Base-by-base conservation (phyloP, 2,113 vertebrate genomes). In the Paralichthys olivaceus region DNA sequence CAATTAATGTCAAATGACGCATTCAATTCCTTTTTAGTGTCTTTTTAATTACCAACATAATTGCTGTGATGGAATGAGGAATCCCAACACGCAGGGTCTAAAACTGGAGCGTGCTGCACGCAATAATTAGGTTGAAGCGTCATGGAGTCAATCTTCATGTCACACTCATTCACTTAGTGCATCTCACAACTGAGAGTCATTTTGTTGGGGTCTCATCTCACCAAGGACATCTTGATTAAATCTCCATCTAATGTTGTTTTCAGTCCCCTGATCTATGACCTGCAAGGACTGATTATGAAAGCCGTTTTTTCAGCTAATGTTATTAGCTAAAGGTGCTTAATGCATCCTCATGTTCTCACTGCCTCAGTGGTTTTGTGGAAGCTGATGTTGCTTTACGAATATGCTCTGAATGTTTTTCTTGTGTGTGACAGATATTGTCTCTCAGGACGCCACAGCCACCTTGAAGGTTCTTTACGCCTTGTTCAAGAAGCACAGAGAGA, bases 391-490 rank as follows among this genome's bases (percentile, higher is more conserved):
- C 59, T 49, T 70, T 65, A 62, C 60, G 49, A 78, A 69, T 60
- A 59, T 23, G 12, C 25, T 29, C 55, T 70, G 12, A 69, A 58
- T 87, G 25, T 87, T 32, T 82, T 29, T 59, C 55, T 83, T 29
- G 79, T 77, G 83, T 60, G 9, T 55, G 11, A 75, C 94, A 99
- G 98, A 96, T 91, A 94, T 98, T 0, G 94, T 97, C 74, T 96
- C 95, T 0, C 92, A 95, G 91, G 95, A 98, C 17, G 0, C 32
- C 20, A 87, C 91, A 65, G 80, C 94, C 54, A 96, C 93, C 0
- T 81, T 98, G 90, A 89, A 94, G 60, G 83, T 98, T 79, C 93
- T 99, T 14, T 96, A 97, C 28, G 84, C 94, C 67, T 88, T 98
- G 51, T 97, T 97, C 71, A 91, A 82, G 84, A 97, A 91, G 80